phyloP scores from a whole-genome alignment of 1,140 invertebrate genomes.

The Caenorhabditis remanei region DNA sequence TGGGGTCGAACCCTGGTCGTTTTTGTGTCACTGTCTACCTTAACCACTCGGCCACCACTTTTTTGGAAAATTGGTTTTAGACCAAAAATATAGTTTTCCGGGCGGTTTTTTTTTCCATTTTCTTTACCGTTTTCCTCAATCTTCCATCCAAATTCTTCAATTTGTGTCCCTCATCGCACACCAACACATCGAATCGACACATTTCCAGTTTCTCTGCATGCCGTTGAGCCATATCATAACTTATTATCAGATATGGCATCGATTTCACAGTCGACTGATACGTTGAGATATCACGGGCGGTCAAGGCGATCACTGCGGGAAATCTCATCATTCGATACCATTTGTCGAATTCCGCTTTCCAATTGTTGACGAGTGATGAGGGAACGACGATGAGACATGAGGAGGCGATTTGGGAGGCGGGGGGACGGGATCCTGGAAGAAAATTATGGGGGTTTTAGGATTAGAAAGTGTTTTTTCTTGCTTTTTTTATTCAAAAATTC shows the following conservation, averaged over 20 bases:
- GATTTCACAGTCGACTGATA: conserved; percentile 40
- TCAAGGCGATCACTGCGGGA: conserved; percentile 21
- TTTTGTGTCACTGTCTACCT: too few species aligned
- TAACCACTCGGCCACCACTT: too few species aligned
- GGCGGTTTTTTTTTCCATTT: background rate
- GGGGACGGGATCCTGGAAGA: background rate
- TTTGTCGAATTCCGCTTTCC: conserved; percentile 62
- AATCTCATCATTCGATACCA: conserved; percentile 54
- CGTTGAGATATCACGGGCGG: conserved; percentile 5
- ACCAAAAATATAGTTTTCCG: too few species aligned
- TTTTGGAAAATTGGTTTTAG: background rate
- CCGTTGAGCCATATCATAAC: conserved; percentile 62
- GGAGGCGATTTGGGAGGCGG: background rate
- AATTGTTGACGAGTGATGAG: conserved; percentile 61
- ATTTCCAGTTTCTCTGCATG: conserved; percentile 31
- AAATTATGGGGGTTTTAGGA: too few species aligned
- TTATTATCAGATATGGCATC: conserved; percentile 59
- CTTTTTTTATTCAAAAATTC: too few species aligned
- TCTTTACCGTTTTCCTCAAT: conserved; percentile 41
- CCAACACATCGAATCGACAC: conserved; percentile 56
- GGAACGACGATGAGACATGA: conserved; percentile 58
- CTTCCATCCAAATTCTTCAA: conserved; percentile 58
- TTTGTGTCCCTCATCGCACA: conserved; percentile 63
- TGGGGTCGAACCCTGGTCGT: too few species aligned
- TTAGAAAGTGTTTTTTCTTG: too few species aligned